Percentiles rank a stretch among this genome's conserved stretches.
Evolutionary conservation across 2,888 invertebrate genomes (phyloP).

Genomic region (Choreutis nemorana): DNA sequence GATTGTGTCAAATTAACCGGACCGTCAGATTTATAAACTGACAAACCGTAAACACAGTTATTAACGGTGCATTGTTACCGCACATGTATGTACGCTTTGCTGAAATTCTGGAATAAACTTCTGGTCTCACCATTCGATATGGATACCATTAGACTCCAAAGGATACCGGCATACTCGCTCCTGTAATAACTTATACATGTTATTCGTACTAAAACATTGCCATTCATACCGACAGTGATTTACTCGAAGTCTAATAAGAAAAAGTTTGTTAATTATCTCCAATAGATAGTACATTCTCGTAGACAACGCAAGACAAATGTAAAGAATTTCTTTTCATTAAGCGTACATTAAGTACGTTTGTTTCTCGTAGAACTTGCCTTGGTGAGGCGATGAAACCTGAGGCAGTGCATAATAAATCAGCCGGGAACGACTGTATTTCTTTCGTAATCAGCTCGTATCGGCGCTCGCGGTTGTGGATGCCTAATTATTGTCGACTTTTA

Average conservation of each 20-base stretch:
- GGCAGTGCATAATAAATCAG: conserved; percentile 53
- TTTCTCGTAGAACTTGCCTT: conserved; percentile 22
- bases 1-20: conserved; percentile 31
- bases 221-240: background rate
- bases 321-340: conserved; percentile 46
- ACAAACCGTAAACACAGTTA: conserved; percentile 7
- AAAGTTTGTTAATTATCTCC: background rate
- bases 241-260: background rate
- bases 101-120: background rate
- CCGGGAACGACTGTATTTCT: conserved; percentile 59
- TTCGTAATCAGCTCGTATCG: conserved; percentile 65
- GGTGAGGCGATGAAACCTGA: conserved; percentile 42
- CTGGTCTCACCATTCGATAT: too few species aligned
- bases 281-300: conserved; percentile 19
- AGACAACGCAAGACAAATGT: conserved; percentile 39
- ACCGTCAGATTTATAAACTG: too few species aligned
- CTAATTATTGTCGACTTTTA: conserved; percentile 66
- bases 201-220: too few species aligned
- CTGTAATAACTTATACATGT: too few species aligned
- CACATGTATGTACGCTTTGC: conserved; percentile 4
- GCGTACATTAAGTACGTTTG: conserved; percentile 35
- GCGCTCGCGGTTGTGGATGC: conserved; percentile 53
- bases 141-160: too few species aligned
- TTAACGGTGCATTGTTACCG: conserved; percentile 4
- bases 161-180: too few species aligned